A percentile compares a stretch with the other conserved stretches of the same genome.
Evolutionary conservation across 2,113 vertebrate genomes (phyloP).

Genomic region (Hypocryptadius cinnamomeus): DNA sequence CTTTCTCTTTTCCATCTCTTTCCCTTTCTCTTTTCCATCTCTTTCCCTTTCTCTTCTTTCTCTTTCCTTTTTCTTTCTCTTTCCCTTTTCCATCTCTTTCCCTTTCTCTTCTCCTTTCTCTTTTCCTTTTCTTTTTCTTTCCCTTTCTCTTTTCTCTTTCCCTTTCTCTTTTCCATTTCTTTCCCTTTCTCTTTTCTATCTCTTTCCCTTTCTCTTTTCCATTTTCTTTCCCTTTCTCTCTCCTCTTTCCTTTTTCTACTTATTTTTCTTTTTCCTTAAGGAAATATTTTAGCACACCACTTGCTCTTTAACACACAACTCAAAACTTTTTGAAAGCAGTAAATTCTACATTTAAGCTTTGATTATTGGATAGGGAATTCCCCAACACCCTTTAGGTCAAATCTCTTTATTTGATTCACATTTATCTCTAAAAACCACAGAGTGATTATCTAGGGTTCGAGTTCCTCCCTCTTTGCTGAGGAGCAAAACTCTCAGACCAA

Average conservation of each 20-base stretch:
- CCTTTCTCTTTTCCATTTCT: neutral
- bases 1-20: neutral
- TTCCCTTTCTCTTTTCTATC: neutral
- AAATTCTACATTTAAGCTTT: neutral
- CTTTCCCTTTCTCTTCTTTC: neutral
- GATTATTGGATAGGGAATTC: neutral
- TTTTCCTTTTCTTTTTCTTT: neutral
- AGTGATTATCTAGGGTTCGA: neutral
- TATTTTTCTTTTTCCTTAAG: neutral
- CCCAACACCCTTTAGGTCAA: neutral
- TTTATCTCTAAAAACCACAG: neutral
- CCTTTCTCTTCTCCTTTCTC: too few species aligned
- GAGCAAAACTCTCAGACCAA: neutral
- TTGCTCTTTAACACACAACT: neutral
- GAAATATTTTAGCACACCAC: neutral
- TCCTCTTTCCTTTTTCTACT: neutral
- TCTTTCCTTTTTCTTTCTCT: rapidly evolving
- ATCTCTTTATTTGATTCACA: neutral
- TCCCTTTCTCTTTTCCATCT: neutral
- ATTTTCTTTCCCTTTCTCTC: neutral
- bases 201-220: neutral
- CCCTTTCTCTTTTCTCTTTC: neutral
- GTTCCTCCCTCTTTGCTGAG: neutral
- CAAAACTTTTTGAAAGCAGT: neutral
- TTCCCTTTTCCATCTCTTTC: neutral